Evolutionary conservation across 2,113 vertebrate genomes (phyloP).

Genomic region (Indicator indicator): DNA sequence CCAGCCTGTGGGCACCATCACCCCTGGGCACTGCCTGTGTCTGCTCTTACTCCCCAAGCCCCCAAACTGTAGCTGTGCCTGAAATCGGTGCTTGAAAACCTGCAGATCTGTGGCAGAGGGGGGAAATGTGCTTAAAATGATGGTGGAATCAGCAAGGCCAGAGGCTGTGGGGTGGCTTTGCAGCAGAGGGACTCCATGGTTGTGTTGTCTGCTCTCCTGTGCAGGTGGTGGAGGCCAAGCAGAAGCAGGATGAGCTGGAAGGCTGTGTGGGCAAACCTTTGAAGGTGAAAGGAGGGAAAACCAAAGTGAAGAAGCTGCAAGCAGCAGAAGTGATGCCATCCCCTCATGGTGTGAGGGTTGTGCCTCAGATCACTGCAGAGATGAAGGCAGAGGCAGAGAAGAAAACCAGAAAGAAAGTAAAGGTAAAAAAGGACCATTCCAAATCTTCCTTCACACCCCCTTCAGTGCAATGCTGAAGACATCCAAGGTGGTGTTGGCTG

Average conservation of each 20-base stretch:
- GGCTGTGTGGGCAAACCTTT: constrained; percentile 51
- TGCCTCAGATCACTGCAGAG: constrained; percentile 87
- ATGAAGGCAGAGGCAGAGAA: constrained; percentile 93
- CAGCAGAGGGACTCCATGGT: not conserved
- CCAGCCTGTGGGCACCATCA: not conserved
- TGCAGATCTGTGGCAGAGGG: not conserved
- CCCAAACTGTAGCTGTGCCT: not conserved
- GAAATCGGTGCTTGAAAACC: not conserved
- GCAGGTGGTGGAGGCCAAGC: constrained; percentile 83
- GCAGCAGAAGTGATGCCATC: constrained; percentile 87
- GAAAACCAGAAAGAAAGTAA: constrained; percentile 84
- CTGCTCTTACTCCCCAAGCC: not conserved
- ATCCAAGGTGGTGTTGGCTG: not conserved
- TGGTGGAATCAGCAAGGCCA: not conserved
- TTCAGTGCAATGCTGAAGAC: not conserved
- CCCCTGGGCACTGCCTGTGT: not conserved
- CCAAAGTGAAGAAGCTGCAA: constrained; percentile 80
- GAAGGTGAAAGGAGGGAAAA: constrained; percentile 82
- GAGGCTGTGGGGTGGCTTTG: not conserved
- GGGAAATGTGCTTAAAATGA: not conserved
- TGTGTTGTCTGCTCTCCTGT: not conserved
- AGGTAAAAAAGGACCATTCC: constrained; percentile 74
- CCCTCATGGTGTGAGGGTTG: constrained; percentile 84
- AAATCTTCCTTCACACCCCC: not conserved
- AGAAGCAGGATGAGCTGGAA: constrained; percentile 74